These are phyloP conservation scores for Mormyrus hasselquistii DNA, from an alignment of 2,797 vertebrate genomes.

Conservation along the genomic window DNA sequence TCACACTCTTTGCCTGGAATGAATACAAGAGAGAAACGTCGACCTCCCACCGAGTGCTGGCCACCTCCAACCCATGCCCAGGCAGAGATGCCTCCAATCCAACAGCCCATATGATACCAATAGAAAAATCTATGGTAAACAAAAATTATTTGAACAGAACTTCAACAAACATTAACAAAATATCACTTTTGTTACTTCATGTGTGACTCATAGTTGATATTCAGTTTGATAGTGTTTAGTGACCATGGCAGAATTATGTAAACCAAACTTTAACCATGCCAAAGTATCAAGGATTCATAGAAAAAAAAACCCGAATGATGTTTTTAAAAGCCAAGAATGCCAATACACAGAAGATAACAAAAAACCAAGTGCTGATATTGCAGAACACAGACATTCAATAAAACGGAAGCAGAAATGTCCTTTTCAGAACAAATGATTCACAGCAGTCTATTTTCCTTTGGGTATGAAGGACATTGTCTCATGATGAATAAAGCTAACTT, in stretches of 20 bases:
- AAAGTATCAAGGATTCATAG: background rate
- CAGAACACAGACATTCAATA: background rate
- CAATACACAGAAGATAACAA: background rate
- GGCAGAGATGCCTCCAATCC: background rate
- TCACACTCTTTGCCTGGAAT: slow-evolving; percentile 64
- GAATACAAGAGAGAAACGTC: background rate
- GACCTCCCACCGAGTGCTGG: no score
- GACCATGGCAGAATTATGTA: background rate
- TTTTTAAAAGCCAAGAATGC: background rate
- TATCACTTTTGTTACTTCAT: background rate
- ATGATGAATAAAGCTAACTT: background rate
- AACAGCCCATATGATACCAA: background rate
- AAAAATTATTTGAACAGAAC: background rate
- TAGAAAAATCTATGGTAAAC: background rate
- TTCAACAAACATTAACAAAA: background rate
- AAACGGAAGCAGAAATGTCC: background rate
- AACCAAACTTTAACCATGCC: background rate
- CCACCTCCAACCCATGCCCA: background rate
- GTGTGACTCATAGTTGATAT: background rate
- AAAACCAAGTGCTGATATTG: background rate
- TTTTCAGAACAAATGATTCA: background rate
- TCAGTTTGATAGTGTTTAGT: background rate
- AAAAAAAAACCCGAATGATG: background rate
- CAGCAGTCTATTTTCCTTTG: background rate
- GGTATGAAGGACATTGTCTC: background rate